Evolutionary conservation across 2,888 invertebrate genomes (phyloP).

Genomic region (Drosophila pseudotakahashii): DNA sequence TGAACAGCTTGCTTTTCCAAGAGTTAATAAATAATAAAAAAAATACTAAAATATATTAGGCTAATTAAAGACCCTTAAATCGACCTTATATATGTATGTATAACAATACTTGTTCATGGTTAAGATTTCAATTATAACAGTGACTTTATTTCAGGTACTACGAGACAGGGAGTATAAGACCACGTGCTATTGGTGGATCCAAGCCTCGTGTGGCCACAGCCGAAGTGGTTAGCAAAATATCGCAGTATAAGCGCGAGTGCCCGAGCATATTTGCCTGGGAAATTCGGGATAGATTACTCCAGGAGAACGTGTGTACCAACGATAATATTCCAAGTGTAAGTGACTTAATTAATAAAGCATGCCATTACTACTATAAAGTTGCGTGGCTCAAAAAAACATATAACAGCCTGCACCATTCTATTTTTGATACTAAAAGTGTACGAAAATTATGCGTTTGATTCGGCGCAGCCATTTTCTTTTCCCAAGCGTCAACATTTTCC

Average conservation of each 20-base stretch:
- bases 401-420: too few species aligned
- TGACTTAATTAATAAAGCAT: not conserved
- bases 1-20: too few species aligned
- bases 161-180: slow-evolving; percentile 98
- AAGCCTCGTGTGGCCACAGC: slow-evolving; percentile 97
- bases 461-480: slow-evolving; percentile 39
- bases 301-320: slow-evolving; percentile 96
- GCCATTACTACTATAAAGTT: not conserved
- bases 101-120: too few species aligned
- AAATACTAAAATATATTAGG: too few species aligned
- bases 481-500: slow-evolving; percentile 40
- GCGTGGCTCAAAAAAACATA: not conserved
- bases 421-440: not conserved
- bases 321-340: slow-evolving; percentile 99
- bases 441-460: not conserved
- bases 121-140: not conserved
- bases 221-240: slow-evolving; percentile 96
- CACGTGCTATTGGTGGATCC: slow-evolving; percentile 97
- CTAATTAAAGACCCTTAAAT: too few species aligned
- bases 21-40: too few species aligned
- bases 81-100: too few species aligned
- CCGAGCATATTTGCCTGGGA: slow-evolving; percentile 99
- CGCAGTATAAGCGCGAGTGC: slow-evolving; percentile 97
- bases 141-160: slow-evolving; percentile 80
- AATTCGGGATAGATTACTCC: slow-evolving; percentile 96